Base-by-base conservation (phyloP, 2,888 invertebrate species). In the Adineta ricciae region DNA sequence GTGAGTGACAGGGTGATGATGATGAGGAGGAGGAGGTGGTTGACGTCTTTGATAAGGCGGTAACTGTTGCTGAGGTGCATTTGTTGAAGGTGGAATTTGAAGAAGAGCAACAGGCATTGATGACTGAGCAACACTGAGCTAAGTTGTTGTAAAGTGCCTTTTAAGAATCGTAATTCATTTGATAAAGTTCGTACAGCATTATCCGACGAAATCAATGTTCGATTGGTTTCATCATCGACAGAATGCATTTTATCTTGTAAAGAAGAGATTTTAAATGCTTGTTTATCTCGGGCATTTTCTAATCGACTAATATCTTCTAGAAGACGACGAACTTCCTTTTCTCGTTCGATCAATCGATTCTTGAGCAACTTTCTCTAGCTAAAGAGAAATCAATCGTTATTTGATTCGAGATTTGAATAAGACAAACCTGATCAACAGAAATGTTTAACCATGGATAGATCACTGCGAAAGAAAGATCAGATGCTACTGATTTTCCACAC, bases 91-190 rank as follows among this genome's bases (percentile, higher is more conserved):
- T 27, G 78, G 54, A n/a, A 50, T 14, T 9, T 32, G 83, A 52
- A 56, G 32, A 24, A 52, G 0, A 38, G 83, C 24, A 38, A 73
- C 50, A 27, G 49, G 78, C 46, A 83, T 52, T 24, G 83, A 21
- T 85, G 85, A 84, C n/a, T 85, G 85, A 54, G 84, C 83, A 83
- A 73, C 73, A 78, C 73, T 78, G 21, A 83, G 84, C 87, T 19
- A 89, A 88, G 52, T 49, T 84, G 82, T 83, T 83, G 82, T 16
- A 84, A 14, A 36, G 84, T 46, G 46, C 87, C 87, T 87, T 90
- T 91, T 19, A 89, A 89, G 56, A 90, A 89, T 83, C 89, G 87
- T 49, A 91, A 88, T 87, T 91, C 91, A 86, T 90, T 89, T 85
- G 89, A 89, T 56, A 91, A 88, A 0, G 89, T 89, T 56, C 90